A percentile compares a stretch with the other conserved stretches of the same genome.
Conservation (phyloP, 2,888 invertebrate species). For the Elgonia sp. region DNA sequence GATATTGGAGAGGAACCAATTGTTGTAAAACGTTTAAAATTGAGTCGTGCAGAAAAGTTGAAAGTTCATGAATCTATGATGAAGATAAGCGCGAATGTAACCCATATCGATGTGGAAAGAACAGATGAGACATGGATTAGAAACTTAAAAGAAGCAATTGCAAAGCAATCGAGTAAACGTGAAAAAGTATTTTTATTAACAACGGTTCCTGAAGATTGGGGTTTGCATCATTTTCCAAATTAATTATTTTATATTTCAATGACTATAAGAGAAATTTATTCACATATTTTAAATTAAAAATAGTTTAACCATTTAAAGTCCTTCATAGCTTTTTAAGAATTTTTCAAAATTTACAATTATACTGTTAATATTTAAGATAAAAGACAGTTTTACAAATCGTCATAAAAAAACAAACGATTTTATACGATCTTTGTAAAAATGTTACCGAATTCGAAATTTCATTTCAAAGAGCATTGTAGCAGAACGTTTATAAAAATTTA, state of each 20-base stretch:
- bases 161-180: slow-evolving; percentile 20
- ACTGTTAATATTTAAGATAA: too few relatives aligned
- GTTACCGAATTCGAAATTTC: slow-evolving; percentile 22
- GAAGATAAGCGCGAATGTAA: slow-evolving; percentile 9
- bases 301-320: too few relatives aligned
- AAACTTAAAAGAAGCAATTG: slow-evolving; percentile 25
- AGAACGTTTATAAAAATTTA: background rate
- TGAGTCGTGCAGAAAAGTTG: slow-evolving; percentile 1
- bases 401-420: too few relatives aligned
- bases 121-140: slow-evolving; percentile 15
- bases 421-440: background rate
- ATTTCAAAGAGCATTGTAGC: slow-evolving; percentile 1
- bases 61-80: slow-evolving; percentile 26
- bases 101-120: background rate
- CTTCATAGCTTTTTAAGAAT: too few relatives aligned
- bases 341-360: too few relatives aligned
- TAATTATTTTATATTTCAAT: background rate
- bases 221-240: slow-evolving; percentile 20
- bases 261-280: too few relatives aligned
- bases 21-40: slow-evolving; percentile 19
- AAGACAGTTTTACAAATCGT: too few relatives aligned
- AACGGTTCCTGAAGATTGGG: slow-evolving; percentile 32
- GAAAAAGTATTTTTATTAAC: slow-evolving; percentile 44
- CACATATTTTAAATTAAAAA: too few relatives aligned
- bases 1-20: slow-evolving; percentile 33